Evolutionary conservation across 2,113 vertebrate species (phyloP).

Genomic region (Cebus imitator): DNA sequence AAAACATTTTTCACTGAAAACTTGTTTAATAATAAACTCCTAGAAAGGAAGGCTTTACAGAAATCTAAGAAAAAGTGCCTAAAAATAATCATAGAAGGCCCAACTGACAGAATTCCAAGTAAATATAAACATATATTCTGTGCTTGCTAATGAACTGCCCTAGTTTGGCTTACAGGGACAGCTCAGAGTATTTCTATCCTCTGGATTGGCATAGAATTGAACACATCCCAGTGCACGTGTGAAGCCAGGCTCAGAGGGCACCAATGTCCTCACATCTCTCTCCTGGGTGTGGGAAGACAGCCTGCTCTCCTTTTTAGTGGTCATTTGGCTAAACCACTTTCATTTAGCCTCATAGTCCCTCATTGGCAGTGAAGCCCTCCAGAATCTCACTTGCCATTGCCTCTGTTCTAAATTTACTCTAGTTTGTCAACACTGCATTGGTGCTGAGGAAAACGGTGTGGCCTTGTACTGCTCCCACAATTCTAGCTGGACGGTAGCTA

Average conservation of each 20-base stretch:
- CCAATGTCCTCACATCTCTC: too few species aligned
- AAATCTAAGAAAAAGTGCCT: slow-evolving; percentile 36
- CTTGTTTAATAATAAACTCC: slow-evolving; percentile 39
- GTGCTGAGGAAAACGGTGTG: neutral
- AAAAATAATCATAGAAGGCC: slow-evolving; percentile 35
- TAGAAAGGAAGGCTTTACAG: slow-evolving; percentile 24
- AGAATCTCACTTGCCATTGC: neutral
- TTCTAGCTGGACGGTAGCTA: neutral
- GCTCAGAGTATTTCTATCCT: neutral
- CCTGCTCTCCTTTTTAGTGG: neutral
- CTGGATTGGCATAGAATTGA: neutral
- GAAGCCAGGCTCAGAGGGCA: neutral
- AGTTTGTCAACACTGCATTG: neutral
- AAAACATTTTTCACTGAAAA: slow-evolving; percentile 38
- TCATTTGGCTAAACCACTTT: neutral
- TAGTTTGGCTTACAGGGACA: neutral
- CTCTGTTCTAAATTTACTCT: neutral
- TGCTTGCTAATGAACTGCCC: neutral
- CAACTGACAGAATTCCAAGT: neutral
- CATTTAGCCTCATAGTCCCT: neutral
- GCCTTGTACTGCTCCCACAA: neutral
- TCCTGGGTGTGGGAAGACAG: neutral
- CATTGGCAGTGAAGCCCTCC: neutral
- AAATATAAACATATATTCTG: neutral
- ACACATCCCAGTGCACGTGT: accelerated